A percentile compares a stretch with the other conserved stretches of the same genome.
Conservation (phyloP, 1,140 invertebrate species). For the Tetranychus cinnabarinus region DNA sequence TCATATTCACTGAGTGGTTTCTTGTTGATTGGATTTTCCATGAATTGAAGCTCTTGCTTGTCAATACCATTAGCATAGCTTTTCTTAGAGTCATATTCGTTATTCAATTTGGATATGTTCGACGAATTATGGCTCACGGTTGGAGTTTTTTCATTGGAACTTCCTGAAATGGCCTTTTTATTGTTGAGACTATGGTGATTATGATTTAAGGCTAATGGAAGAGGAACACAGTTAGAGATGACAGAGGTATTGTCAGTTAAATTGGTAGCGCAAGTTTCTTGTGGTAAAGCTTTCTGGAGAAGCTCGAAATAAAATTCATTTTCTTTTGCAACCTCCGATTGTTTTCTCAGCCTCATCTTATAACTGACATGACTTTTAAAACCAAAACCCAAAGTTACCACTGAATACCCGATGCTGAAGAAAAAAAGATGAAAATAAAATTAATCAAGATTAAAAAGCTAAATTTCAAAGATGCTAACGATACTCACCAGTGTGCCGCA, state of each 20-base stretch:
- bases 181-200: conserved; percentile 4
- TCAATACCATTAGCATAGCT: conserved; percentile 10
- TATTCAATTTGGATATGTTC: not conserved
- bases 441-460: not conserved
- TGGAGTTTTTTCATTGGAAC: not conserved
- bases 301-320: conserved; percentile 88
- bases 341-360: conserved; percentile 62
- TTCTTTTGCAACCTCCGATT: conserved; percentile 76
- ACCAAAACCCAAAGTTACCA: conserved; percentile 85
- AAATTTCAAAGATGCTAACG: not conserved
- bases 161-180: not conserved
- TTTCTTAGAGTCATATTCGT: conserved; percentile 9
- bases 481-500: conserved; percentile 75
- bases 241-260: not conserved
- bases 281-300: conserved; percentile 63
- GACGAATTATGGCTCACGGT: not conserved
- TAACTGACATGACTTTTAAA: conserved; percentile 85
- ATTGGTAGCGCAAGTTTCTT: conserved; percentile 14
- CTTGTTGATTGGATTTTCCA: conserved; percentile 12
- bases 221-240: not conserved
- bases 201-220: not conserved
- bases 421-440: conserved; percentile 5
- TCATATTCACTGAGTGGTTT: conserved; percentile 16
- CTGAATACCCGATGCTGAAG: conserved; percentile 77
- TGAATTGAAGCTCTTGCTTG: conserved; percentile 15